Conservation (phyloP, 2,888 invertebrate species). For the Apocheima hispidaria region DNA sequence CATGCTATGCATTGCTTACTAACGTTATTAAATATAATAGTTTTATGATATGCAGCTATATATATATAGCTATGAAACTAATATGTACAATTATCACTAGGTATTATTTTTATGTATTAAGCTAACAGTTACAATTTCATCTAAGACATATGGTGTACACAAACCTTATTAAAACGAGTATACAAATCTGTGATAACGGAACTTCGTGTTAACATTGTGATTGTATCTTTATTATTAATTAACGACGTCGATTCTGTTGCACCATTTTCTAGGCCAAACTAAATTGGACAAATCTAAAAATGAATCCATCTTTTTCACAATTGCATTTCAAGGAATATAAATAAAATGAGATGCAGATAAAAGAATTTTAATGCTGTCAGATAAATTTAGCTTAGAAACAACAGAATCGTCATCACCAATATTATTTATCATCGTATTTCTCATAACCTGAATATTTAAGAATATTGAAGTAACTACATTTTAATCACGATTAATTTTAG, state of each 20-base stretch:
- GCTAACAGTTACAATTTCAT: constrained; percentile 1
- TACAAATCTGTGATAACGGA: too few species aligned
- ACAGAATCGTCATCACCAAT: too few species aligned
- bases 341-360: too few species aligned
- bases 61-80: constrained; percentile 20
- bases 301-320: too few species aligned
- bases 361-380: too few species aligned
- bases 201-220: background rate
- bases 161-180: too few species aligned
- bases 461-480: background rate
- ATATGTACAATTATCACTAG: constrained; percentile 9
- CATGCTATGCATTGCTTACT: constrained; percentile 43
- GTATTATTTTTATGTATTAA: background rate
- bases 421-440: too few species aligned
- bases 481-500: background rate
- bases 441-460: background rate
- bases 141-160: background rate
- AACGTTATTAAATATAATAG: constrained; percentile 18
- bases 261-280: too few species aligned
- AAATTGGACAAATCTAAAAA: too few species aligned
- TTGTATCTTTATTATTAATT: background rate
- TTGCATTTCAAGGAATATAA: too few species aligned
- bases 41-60: constrained; percentile 36
- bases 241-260: too few species aligned
- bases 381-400: background rate